Conservation (phyloP, 2,797 vertebrate genomes). For the Leucoraja ocellata region DNA sequence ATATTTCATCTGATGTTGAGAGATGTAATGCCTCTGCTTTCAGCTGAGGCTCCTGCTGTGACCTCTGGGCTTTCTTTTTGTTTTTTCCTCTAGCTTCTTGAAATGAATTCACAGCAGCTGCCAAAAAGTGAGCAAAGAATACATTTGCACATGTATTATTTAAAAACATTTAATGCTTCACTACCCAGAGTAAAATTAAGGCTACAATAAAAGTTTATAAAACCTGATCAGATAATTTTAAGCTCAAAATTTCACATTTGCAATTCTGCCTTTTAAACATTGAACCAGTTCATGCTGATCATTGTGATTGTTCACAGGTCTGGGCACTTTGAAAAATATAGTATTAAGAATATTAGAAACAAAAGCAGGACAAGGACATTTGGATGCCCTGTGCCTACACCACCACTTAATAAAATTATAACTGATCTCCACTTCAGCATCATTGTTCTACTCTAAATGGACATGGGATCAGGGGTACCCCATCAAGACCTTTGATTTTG, state of each 20-base stretch:
- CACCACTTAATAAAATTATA: no score
- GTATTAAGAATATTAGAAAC: no score
- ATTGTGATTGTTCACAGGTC: no score
- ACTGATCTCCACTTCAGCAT: no score
- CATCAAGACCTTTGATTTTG: no score
- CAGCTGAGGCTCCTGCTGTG: background rate
- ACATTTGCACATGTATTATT: background rate
- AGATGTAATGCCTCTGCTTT: background rate
- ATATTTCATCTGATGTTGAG: background rate
- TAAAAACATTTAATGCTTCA: background rate
- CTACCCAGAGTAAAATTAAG: background rate
- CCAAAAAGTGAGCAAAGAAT: conserved; percentile 38
- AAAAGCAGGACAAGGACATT: no score
- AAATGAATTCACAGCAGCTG: conserved; percentile 63
- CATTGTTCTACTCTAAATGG: no score
- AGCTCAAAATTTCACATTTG: background rate
- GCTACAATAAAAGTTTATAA: background rate
- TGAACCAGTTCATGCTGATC: no score
- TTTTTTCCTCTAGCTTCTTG: conserved; percentile 57
- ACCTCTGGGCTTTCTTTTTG: background rate
- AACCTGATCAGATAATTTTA: background rate
- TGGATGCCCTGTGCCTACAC: no score
- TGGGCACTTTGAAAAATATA: no score
- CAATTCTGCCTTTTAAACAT: no score
- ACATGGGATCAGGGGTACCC: no score